These are phyloP conservation scores for Rhinolophus ferrumequinum DNA, from an alignment of 2,113 vertebrate genomes.

Conservation along the genomic window DNA sequence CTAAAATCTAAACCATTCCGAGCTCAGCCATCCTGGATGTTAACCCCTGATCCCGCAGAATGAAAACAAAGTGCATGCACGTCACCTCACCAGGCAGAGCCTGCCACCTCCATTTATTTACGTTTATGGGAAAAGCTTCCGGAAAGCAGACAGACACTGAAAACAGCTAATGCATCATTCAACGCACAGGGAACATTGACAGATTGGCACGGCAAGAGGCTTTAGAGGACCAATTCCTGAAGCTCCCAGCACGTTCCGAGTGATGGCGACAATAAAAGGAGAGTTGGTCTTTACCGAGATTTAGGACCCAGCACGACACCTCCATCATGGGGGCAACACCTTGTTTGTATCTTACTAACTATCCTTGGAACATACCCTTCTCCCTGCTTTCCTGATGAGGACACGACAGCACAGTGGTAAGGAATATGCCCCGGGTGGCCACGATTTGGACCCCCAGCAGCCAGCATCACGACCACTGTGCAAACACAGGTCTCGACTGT, in stretches of 20 bases:
- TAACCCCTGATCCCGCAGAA: constrained; percentile 5
- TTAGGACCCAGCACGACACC: background rate
- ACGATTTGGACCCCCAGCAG: background rate
- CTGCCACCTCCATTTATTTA: background rate
- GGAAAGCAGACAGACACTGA: background rate
- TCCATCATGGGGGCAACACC: accelerated
- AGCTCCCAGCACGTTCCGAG: background rate
- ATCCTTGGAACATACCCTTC: background rate
- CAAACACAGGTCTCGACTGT: background rate
- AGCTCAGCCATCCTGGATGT: background rate
- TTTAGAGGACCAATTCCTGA: background rate
- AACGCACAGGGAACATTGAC: background rate
- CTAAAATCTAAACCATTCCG: background rate
- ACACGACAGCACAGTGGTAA: accelerated
- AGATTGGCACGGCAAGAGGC: background rate
- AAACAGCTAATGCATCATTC: background rate
- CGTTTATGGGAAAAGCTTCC: background rate
- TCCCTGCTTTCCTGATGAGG: background rate
- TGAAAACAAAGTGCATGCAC: background rate
- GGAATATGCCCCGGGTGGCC: accelerated
- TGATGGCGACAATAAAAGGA: background rate
- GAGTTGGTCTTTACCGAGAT: background rate
- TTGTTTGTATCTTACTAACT: background rate
- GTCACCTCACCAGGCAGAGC: background rate
- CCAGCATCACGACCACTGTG: accelerated